Conservation (phyloP, 2,113 vertebrate genomes). For the Bucco capensis region DNA sequence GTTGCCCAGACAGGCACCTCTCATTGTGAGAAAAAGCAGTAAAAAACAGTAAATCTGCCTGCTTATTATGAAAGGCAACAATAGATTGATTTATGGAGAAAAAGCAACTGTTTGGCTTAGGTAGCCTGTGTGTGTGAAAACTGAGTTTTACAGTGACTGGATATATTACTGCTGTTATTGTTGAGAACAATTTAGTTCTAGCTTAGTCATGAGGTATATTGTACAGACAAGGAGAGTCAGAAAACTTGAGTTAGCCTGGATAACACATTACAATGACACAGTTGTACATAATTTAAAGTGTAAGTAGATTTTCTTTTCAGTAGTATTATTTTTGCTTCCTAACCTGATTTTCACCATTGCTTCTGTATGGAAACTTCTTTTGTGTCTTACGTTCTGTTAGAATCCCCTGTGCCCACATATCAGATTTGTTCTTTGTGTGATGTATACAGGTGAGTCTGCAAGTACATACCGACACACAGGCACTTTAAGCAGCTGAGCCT, state of each 20-base stretch:
- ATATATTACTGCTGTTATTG: conserved; percentile 21
- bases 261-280: neutral
- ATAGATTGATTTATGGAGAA: conserved; percentile 77
- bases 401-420: neutral
- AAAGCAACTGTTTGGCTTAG: conserved; percentile 69
- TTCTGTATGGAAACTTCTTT: neutral
- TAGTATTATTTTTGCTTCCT: neutral
- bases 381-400: neutral
- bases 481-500: neutral
- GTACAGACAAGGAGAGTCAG: neutral
- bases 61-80: conserved; percentile 75
- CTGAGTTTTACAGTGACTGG: neutral
- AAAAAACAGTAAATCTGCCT: conserved; percentile 79
- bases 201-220: neutral
- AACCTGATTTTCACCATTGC: neutral
- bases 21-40: conserved; percentile 67
- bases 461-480: fast-evolving
- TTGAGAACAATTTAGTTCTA: conserved; percentile 10
- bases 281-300: neutral
- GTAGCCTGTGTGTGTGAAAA: conserved; percentile 42
- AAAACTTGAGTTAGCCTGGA: neutral
- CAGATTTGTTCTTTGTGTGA: neutral
- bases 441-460: neutral
- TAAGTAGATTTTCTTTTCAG: neutral
- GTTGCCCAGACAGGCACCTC: conserved; percentile 58